Evolutionary conservation across 2,888 invertebrate species (phyloP).

Genomic region (Dynastes grantii): DNA sequence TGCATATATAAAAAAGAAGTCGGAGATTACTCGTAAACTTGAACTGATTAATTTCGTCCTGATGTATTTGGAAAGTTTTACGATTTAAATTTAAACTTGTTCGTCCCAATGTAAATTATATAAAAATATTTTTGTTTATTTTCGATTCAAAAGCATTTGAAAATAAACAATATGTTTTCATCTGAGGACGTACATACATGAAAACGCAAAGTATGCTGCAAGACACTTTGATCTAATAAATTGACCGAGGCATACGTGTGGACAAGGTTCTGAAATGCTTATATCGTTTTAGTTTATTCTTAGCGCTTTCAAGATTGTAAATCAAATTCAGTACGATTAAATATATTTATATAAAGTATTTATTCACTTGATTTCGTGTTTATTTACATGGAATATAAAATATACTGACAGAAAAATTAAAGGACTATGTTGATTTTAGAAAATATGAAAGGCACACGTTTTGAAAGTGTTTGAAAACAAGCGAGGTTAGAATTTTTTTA

Average conservation of each 20-base stretch:
- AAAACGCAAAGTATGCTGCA: neutral
- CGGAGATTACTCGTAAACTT: neutral
- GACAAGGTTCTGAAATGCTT: neutral
- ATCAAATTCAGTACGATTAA: too few relatives aligned
- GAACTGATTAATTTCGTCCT: neutral
- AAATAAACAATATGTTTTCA: slow-evolving; percentile 6
- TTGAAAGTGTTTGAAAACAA: neutral
- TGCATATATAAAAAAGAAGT: slow-evolving; percentile 9
- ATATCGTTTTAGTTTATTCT: neutral
- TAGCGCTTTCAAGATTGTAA: neutral
- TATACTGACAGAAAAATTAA: neutral
- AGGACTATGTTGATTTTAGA: neutral
- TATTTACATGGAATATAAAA: neutral
- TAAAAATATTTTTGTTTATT: neutral
- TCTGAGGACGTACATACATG: neutral
- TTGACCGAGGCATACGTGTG: neutral
- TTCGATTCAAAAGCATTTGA: neutral
- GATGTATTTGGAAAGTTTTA: neutral
- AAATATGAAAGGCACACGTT: neutral
- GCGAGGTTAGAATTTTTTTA: neutral
- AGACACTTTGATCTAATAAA: slow-evolving; percentile 11
- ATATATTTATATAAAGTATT: neutral
- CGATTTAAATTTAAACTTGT: neutral
- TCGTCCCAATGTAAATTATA: neutral
- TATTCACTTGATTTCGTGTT: neutral